These are phyloP conservation scores for Thamnophis sirtalis DNA, from an alignment of 2,113 vertebrate species.

Conservation along the genomic window DNA sequence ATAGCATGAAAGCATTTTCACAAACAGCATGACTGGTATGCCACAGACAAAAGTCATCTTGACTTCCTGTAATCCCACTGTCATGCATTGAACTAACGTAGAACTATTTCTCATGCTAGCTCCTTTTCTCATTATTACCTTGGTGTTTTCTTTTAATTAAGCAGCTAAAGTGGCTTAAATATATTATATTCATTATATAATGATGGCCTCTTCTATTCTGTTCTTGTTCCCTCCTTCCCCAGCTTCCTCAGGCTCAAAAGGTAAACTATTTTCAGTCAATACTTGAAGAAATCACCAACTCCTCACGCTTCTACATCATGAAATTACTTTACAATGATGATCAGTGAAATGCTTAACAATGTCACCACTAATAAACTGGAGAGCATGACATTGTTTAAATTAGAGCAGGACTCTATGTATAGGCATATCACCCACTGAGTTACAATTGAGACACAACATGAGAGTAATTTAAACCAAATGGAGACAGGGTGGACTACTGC, in stretches of 20 bases:
- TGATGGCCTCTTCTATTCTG: constrained; percentile 67
- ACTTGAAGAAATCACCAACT: constrained; percentile 57
- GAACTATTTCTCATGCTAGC: constrained; percentile 25
- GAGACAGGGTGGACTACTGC: neutral
- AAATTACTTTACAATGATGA: constrained; percentile 46
- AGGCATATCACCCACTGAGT: neutral
- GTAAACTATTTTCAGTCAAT: constrained; percentile 78
- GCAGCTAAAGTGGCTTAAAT: constrained; percentile 42
- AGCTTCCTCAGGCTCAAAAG: constrained; percentile 97
- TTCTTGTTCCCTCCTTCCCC: constrained; percentile 67
- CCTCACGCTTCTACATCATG: constrained; percentile 63
- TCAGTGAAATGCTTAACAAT: constrained; percentile 64
- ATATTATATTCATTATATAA: constrained; percentile 60
- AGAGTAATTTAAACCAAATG: constrained; percentile 17
- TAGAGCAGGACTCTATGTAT: neutral
- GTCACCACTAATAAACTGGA: neutral
- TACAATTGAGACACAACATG: neutral
- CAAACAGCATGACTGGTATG: constrained; percentile 16
- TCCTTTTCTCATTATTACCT: constrained; percentile 5
- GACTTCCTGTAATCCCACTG: constrained; percentile 6
- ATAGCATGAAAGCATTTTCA: neutral
- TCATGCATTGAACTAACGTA: constrained; percentile 21
- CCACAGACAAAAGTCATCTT: constrained; percentile 13
- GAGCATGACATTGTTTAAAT: constrained; percentile 14
- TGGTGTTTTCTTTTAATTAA: constrained; percentile 36